Percentiles rank a stretch among this genome's conserved stretches.
phyloP scores from a whole-genome alignment of 2,113 vertebrate species.

The Raja brachyura region DNA sequence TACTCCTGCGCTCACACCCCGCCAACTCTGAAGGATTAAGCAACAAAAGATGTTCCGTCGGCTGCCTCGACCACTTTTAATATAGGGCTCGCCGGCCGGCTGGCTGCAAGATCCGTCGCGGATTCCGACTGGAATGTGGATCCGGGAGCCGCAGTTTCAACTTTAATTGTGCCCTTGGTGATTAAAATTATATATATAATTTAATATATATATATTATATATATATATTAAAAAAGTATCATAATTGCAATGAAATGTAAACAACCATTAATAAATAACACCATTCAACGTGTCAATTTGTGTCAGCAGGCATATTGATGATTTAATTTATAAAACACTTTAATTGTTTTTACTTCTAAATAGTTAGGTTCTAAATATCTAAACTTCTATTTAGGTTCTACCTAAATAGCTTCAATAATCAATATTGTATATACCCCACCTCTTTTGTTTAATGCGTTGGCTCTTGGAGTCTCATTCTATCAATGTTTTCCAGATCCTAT shows the following conservation, averaged over 20 bases:
- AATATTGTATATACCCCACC: no score
- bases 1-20: neutral
- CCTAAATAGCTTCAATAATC: no score
- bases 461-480: neutral
- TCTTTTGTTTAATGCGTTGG: neutral
- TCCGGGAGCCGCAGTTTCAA: neutral
- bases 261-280: neutral
- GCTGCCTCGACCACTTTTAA: constrained; percentile 30
- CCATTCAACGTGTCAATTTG: no score
- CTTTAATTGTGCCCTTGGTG: no score
- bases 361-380: no score
- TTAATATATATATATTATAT: neutral
- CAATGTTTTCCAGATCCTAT: no score
- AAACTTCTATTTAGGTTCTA: no score
- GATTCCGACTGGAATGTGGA: constrained; percentile 1
- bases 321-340: neutral
- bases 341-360: neutral
- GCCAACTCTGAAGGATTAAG: neutral
- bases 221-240: neutral
- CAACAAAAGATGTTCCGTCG: constrained; percentile 31
- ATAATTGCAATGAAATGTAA: neutral
- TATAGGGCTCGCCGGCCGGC: neutral
- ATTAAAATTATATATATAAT: neutral
- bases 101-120: neutral
- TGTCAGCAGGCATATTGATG: no score